Evolutionary conservation across 2,797 vertebrate species (phyloP).

Genomic region (Acropternis orthonyx): DNA sequence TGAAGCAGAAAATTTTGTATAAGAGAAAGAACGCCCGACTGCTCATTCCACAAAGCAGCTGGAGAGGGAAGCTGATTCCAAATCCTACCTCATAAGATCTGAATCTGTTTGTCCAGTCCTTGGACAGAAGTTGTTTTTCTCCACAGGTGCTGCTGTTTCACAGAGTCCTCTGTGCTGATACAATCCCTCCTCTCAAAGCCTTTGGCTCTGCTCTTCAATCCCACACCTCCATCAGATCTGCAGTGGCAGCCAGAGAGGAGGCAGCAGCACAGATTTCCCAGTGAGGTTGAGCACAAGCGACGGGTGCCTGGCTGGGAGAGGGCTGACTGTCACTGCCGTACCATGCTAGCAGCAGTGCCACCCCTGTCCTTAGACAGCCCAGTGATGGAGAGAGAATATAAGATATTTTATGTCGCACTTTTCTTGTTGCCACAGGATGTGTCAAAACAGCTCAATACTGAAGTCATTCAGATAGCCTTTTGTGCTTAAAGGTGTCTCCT

Average conservation of each 20-base stretch:
- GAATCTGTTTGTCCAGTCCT: neutral
- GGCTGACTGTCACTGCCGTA: fast-evolving
- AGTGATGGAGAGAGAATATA: neutral
- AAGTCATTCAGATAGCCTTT: neutral
- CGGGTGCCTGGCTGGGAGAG: neutral
- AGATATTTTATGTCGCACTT: neutral
- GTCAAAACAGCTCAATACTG: neutral
- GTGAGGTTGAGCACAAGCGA: fast-evolving
- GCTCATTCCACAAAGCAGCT: neutral
- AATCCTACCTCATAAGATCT: neutral
- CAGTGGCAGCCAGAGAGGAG: neutral
- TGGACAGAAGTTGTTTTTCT: neutral
- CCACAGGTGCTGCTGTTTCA: neutral
- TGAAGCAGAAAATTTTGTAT: neutral
- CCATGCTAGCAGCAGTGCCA: neutral
- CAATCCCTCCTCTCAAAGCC: neutral
- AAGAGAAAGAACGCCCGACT: neutral
- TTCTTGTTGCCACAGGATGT: neutral
- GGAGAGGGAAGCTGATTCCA: neutral
- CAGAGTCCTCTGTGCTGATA: neutral
- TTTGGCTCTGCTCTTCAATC: neutral
- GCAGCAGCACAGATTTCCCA: fast-evolving
- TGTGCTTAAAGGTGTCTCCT: neutral
- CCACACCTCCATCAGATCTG: neutral
- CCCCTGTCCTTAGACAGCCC: neutral